Evolutionary conservation across 2,888 invertebrate species (phyloP), one percentile per base, ranked within the genome.

Genomic region (Sarcophaga variegata): DNA sequence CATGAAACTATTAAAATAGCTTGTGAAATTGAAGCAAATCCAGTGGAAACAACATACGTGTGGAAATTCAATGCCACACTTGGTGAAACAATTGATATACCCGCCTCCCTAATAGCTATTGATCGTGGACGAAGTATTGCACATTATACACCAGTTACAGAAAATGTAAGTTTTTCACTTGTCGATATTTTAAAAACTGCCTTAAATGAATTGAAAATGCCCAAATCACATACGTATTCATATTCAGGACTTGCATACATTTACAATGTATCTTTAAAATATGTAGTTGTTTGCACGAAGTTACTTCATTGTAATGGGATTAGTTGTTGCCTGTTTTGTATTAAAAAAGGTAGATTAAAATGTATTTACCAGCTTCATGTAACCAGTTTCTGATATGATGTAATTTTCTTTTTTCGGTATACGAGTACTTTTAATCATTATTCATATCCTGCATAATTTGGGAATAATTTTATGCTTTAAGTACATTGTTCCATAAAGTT

Each of bases 11-110:
- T 95, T 62, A 94, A 94, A 90, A 95, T 97, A 88, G 94, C 95
- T n/a, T 97, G 96, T 93, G 96, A 96, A 92, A 94, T 97, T 81
- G 96, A 96, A 91, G 96, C 96, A 59, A 96, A 96, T 94, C 97
- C 97, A 22, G 93, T 94, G 80, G 95, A 96, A 89, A 94, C 96
- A 89, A 94, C 94, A 89, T 96, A 96, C 93, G 94, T 95, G 85
- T 96, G 96, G 96, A 96, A 95, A 93, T 96, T 97, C 94, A 97
- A 97, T 94, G 96, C 96, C 92, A 95, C 96, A 64, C 91, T 92
- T 76, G 95, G 95, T 89, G 96, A 96, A 90, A 95, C 95, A 47
- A 94, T 96, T 88, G 96, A 96, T 93, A 95, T 96, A 89, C 95
- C 96, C 17, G 95, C 95, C 86, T 95, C 95, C 80, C 94, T 95